Conservation (phyloP, 2,888 invertebrate species). For the Drosophila ezoana region DNA sequence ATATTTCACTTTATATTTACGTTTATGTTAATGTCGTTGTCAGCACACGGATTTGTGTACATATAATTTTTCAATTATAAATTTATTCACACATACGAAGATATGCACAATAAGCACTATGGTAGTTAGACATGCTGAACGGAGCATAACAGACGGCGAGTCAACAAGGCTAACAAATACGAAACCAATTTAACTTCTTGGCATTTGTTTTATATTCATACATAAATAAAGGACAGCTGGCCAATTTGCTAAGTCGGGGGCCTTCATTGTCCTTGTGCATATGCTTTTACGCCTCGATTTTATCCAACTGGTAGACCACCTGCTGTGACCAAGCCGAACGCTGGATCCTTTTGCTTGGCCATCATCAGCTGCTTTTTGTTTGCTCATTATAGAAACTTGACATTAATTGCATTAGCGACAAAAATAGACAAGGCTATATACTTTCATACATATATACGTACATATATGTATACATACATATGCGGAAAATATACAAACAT, state of each 20-base stretch:
- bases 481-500: background rate
- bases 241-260: constrained; percentile 15
- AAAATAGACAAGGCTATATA: constrained; percentile 38
- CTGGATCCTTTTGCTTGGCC: constrained; percentile 35
- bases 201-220: constrained; percentile 67
- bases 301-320: constrained; percentile 3
- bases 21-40: constrained; percentile 56
- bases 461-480: constrained; percentile 3
- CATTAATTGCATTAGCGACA: constrained; percentile 67
- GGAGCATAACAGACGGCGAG: constrained; percentile 51
- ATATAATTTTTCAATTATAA: constrained; percentile 52
- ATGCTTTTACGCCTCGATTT: constrained; percentile 46
- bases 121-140: constrained; percentile 51
- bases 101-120: constrained; percentile 32
- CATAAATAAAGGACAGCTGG: constrained; percentile 63
- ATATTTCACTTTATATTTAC: constrained; percentile 68
- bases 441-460: too few relatives aligned
- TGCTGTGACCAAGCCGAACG: constrained; percentile 1
- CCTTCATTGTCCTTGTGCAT: constrained; percentile 18
- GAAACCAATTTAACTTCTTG: constrained; percentile 78
- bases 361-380: constrained; percentile 68
- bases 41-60: constrained; percentile 41
- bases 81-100: constrained; percentile 21
- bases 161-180: constrained; percentile 71
- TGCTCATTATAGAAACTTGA: constrained; percentile 75